Percentiles rank a stretch among this genome's conserved stretches.
These are phyloP conservation scores for Thaumatotibia leucotreta DNA, from an alignment of 1,140 invertebrate species.

Conservation along the genomic window DNA sequence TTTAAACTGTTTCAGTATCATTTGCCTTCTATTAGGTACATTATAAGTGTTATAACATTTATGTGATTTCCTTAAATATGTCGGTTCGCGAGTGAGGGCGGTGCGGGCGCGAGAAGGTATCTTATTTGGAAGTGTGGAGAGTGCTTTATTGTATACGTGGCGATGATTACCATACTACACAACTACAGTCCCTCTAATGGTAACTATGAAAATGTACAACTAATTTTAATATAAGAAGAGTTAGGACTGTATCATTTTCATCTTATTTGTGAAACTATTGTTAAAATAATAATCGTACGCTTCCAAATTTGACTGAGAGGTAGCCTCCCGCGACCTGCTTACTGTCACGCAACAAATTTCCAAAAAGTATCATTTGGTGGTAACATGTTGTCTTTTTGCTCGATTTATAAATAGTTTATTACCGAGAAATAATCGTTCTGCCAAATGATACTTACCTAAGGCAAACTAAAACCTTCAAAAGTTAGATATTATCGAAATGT, in stretches of 20 bases:
- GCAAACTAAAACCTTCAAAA: background rate
- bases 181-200: too few relatives aligned
- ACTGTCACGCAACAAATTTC: background rate
- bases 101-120: background rate
- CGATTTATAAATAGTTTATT: background rate
- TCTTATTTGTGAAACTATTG: too few relatives aligned
- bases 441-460: background rate
- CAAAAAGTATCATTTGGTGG: background rate
- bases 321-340: background rate
- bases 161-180: background rate
- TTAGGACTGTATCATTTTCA: background rate
- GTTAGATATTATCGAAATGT: background rate
- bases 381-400: background rate
- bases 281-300: too few relatives aligned
- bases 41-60: too few relatives aligned
- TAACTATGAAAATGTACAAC: background rate
- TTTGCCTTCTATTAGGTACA: too few relatives aligned
- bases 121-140: background rate
- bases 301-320: background rate
- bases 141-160: background rate
- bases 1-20: too few relatives aligned
- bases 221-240: background rate
- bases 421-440: background rate
- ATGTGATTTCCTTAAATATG: too few relatives aligned
- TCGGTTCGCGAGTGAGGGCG: background rate